These are phyloP conservation scores for Gonocerus acuteangulatus DNA, from an alignment of 2,888 invertebrate genomes.

Conservation along the genomic window DNA sequence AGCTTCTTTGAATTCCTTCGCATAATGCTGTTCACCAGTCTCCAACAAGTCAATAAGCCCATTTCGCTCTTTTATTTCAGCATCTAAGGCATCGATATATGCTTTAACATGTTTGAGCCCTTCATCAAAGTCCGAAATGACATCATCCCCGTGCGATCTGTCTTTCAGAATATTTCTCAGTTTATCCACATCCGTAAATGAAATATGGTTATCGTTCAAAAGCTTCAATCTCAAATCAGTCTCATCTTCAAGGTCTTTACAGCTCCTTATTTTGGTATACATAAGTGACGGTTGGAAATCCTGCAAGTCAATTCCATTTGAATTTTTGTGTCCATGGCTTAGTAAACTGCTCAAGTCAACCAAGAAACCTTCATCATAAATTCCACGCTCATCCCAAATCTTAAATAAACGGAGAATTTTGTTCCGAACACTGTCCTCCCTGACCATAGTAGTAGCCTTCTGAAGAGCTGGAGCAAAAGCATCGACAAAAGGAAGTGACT, in stretches of 20 bases:
- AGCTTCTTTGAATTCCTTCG: slow-evolving; percentile 85
- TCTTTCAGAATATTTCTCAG: slow-evolving; percentile 78
- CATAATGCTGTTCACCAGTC: slow-evolving; percentile 78
- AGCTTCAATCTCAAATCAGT: slow-evolving; percentile 62
- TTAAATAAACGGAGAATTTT: slow-evolving; percentile 84
- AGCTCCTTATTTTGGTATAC: slow-evolving; percentile 66
- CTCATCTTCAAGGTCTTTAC: slow-evolving; percentile 63
- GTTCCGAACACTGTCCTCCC: slow-evolving; percentile 80
- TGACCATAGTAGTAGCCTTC: slow-evolving; percentile 81
- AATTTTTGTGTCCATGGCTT: slow-evolving; percentile 51
- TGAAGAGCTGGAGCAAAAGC: slow-evolving; percentile 89
- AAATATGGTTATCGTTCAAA: slow-evolving; percentile 60
- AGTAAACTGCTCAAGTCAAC: slow-evolving; percentile 77
- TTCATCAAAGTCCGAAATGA: slow-evolving; percentile 77
- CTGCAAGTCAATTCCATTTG: slow-evolving; percentile 42
- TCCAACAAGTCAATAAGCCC: slow-evolving; percentile 68
- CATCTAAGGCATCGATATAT: slow-evolving; percentile 69
- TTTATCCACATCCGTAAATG: slow-evolving; percentile 67
- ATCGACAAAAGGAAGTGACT: slow-evolving; percentile 82
- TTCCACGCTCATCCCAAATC: slow-evolving; percentile 89
- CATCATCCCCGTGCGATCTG: slow-evolving; percentile 75
- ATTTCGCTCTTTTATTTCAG: slow-evolving; percentile 73
- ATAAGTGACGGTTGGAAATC: slow-evolving; percentile 72
- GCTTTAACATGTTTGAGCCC: slow-evolving; percentile 70
- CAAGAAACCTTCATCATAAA: slow-evolving; percentile 84